A percentile compares a stretch with the other conserved stretches of the same genome.
phyloP scores from a whole-genome alignment of 2,797 vertebrate species.

The Pseudotriccus pelzelni region DNA sequence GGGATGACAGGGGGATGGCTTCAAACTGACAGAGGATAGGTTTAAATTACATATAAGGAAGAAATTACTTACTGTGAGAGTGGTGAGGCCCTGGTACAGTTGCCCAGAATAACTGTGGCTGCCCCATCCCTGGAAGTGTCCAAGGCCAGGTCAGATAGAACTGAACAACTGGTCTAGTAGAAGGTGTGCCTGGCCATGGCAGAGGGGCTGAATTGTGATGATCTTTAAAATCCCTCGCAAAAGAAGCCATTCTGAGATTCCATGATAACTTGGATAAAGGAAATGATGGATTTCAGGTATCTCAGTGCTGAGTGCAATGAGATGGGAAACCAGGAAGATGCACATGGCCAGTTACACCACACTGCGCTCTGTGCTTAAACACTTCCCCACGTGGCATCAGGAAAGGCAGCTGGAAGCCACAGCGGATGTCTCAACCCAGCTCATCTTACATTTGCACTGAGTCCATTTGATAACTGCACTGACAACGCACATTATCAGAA shows the following conservation, averaged over 20 bases:
- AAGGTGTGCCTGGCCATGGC: neutral
- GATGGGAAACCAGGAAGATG: neutral
- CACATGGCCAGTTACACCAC: neutral
- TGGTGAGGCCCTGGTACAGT: neutral
- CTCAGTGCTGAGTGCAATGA: neutral
- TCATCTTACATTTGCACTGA: neutral
- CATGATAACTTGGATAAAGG: neutral
- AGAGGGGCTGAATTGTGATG: neutral
- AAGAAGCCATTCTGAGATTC: neutral
- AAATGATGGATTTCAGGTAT: neutral
- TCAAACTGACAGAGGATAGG: accelerated
- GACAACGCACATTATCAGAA: neutral
- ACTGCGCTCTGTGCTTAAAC: neutral
- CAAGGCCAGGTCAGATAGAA: accelerated
- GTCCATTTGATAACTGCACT: neutral
- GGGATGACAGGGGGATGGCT: accelerated
- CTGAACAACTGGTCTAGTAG: neutral
- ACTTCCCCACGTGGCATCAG: neutral
- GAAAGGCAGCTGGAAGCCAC: neutral
- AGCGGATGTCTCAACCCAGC: neutral
- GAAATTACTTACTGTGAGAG: neutral
- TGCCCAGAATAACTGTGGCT: neutral
- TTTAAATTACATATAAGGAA: accelerated
- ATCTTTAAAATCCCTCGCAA: neutral
- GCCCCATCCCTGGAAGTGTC: neutral